Conservation (phyloP, 1,140 invertebrate genomes). For the Drosophila athabasca region DNA sequence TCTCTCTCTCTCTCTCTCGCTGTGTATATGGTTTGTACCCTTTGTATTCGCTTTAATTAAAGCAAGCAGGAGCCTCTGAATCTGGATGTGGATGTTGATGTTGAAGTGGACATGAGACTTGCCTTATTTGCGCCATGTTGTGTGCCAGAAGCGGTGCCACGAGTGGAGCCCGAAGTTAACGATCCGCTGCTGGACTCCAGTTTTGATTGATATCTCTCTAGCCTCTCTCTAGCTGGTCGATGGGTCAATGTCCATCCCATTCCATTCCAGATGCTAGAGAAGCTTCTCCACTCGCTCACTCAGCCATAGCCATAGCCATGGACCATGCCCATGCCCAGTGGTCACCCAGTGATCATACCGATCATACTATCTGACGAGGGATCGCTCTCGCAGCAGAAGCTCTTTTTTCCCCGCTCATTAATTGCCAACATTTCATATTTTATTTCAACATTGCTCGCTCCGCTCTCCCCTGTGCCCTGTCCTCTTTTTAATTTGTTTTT, state of each 20-base stretch:
- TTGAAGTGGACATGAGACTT: conserved; percentile 28
- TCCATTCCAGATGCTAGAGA: conserved; percentile 5
- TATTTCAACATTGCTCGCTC: conserved; percentile 68
- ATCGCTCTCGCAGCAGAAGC: conserved; percentile 30
- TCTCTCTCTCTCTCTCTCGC: too few relatives aligned
- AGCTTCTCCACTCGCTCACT: conserved; percentile 10
- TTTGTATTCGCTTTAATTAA: conserved; percentile 56
- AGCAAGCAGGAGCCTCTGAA: conserved; percentile 35
- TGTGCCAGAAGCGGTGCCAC: conserved; percentile 63
- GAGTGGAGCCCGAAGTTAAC: conserved; percentile 45
- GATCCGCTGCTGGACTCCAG: conserved; percentile 54
- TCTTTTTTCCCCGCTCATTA: conserved; percentile 56
- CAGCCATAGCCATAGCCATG: conserved; percentile 38
- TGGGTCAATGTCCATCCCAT: conserved; percentile 49
- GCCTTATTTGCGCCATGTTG: conserved; percentile 48
- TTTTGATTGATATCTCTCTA: conserved; percentile 72
- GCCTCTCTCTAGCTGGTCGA: conserved; percentile 30
- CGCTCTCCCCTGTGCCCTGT: conserved; percentile 31
- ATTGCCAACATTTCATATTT: conserved; percentile 81
- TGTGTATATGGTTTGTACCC: conserved; percentile 12
- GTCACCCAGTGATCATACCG: conserved; percentile 33
- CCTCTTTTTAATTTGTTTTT: conserved; percentile 74
- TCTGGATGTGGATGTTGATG: conserved; percentile 13
- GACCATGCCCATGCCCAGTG: conserved; percentile 26
- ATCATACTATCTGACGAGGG: conserved; percentile 31